These are phyloP conservation scores for Syngnathus floridae DNA, from an alignment of 2,113 vertebrate species.

Conservation along the genomic window DNA sequence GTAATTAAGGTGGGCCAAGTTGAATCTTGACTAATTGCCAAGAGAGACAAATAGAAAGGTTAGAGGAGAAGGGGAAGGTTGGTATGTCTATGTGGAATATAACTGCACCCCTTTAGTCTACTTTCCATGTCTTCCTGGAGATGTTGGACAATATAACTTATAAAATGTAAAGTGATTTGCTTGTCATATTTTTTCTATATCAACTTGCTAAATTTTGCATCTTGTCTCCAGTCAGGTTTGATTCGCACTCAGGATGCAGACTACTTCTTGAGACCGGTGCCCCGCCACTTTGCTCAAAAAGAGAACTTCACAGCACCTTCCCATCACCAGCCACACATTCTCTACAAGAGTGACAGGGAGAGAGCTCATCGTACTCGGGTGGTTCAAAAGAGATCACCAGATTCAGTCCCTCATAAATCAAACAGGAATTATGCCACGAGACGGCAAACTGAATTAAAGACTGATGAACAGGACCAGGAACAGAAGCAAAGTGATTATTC, in stretches of 20 bases:
- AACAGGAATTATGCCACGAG: conserved; percentile 8
- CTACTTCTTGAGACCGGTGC: conserved; percentile 80
- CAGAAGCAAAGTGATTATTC: background rate
- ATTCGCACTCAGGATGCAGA: conserved; percentile 80
- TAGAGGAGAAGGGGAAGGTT: conserved; percentile 17
- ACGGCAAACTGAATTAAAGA: conserved; percentile 10
- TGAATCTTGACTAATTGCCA: conserved; percentile 41
- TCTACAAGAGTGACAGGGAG: conserved; percentile 71
- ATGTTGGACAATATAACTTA: background rate
- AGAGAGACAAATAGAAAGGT: conserved; percentile 32
- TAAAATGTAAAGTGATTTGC: background rate
- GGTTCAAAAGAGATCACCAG: conserved; percentile 27
- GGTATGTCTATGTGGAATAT: conserved; percentile 9
- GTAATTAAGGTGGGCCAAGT: conserved; percentile 33
- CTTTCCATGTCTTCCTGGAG: conserved; percentile 3
- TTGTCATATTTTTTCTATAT: background rate
- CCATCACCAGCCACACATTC: conserved; percentile 74
- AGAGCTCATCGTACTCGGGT: background rate
- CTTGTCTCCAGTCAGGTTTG: conserved; percentile 79
- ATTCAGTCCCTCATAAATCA: conserved; percentile 7
- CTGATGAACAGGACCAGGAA: conserved; percentile 4
- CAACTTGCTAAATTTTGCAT: background rate
- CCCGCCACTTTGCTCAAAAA: conserved; percentile 53
- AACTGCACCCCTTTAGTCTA: conserved; percentile 8
- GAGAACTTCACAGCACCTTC: conserved; percentile 52